Base-by-base conservation (phyloP, 2,888 invertebrate species). In the Acleris emargana region DNA sequence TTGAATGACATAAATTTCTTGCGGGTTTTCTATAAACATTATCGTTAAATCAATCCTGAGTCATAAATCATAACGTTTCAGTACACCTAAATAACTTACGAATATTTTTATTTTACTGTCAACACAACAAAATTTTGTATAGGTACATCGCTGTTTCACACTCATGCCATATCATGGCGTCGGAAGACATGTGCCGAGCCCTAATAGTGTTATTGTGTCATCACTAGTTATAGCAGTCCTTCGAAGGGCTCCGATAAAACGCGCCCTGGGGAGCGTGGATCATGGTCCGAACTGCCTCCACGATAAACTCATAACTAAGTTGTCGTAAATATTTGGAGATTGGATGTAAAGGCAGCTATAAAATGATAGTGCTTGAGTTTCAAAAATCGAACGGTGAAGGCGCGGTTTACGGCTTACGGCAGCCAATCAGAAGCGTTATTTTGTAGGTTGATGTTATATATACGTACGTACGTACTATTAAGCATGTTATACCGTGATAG, bases 281-380 rank as follows among this genome's bases (percentile, higher is more conserved):
- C 64, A 69, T 66, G 64, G 50, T 59, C 67, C 57, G 43, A 62
- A 67, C 61, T 25, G 62, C 68, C 64, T 66, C 22, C 53, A 60
- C 67, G 67, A 67, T 69, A 52, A 64, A 71, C 67, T 72, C 71
- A 72, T 74, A 72, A 73, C 71, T 68, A 67, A 69, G 69, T 73
- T 69, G 67, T 75, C 75, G 72, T 75, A 75, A 74, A 75, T 74
- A 75, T 73, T 73, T 72, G 71, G 71, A 70, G 71, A 73, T 73
- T 75, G 73, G 72, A 72, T 71, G 73, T 73, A 74, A 72, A 75
- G 68, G 71, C 67, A 55, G 62, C 68, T 69, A 68, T 75, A 74
- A 75, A 66, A 52, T 45, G 57, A 66, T 66, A 61, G 61, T 61
- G 66, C 66, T 38, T 25, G 61, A 61, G 60, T 61, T 66, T 66